phyloP scores from a whole-genome alignment of 2,797 vertebrate species.

The Lepus oiostolus region DNA sequence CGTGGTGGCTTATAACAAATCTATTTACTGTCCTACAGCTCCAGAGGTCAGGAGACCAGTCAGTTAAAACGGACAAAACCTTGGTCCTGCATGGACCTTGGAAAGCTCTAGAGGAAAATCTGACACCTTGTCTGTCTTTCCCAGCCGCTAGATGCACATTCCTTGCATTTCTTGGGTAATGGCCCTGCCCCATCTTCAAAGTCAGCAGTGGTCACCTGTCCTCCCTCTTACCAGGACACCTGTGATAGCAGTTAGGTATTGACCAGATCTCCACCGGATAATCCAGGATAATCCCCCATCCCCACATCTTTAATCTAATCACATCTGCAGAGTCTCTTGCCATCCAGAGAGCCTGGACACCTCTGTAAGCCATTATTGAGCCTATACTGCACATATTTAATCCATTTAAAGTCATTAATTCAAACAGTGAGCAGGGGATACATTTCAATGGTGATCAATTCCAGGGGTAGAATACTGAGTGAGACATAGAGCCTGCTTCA shows the following conservation, averaged over 20 bases:
- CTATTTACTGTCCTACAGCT: not conserved
- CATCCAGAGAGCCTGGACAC: not conserved
- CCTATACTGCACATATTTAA: not conserved
- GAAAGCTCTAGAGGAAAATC: not conserved
- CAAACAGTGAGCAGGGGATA: not conserved
- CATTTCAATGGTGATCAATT: not conserved
- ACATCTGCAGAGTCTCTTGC: not conserved
- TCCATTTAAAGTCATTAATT: not conserved
- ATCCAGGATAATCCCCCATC: not conserved
- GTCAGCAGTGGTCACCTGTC: too few relatives aligned
- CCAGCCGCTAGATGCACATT: too few relatives aligned
- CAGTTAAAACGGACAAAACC: not conserved
- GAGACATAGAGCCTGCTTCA: not conserved
- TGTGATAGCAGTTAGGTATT: not conserved
- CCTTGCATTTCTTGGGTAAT: not conserved
- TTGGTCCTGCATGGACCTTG: not conserved
- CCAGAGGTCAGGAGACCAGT: not conserved
- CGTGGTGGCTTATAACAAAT: not conserved
- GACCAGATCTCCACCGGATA: not conserved
- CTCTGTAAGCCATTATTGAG: not conserved
- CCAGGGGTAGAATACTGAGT: too few relatives aligned
- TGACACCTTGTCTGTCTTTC: not conserved
- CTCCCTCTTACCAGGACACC: not conserved
- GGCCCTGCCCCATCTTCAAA: too few relatives aligned
- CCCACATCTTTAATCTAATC: not conserved